phyloP scores from a whole-genome alignment of 2,797 vertebrate genomes.

The Leptodactylus fallax region DNA sequence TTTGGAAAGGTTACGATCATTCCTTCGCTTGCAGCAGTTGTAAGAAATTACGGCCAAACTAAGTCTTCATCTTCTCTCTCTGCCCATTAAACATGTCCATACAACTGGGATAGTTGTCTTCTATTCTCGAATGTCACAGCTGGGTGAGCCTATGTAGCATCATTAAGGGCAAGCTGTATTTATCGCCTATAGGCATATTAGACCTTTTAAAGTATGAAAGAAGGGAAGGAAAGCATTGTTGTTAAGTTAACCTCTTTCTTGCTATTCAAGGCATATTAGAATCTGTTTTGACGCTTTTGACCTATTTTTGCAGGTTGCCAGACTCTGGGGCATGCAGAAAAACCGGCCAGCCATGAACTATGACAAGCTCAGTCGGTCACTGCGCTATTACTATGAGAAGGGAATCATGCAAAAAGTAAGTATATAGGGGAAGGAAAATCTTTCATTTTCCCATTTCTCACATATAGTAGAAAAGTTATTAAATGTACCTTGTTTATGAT shows the following conservation, averaged over 20 bases:
- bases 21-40: background rate
- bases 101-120: background rate
- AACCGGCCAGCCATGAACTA: conserved; percentile 99
- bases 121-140: conserved; percentile 28
- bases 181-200: conserved; percentile 4
- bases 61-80: background rate
- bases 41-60: background rate
- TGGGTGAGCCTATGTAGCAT: background rate
- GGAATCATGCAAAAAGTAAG: conserved; percentile 99
- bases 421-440: background rate
- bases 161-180: background rate
- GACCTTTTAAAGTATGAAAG: conserved; percentile 17
- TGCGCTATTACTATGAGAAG: conserved; percentile 99
- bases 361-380: conserved; percentile 97
- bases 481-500: no score
- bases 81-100: background rate
- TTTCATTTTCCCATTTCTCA: no score
- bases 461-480: no score
- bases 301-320: conserved; percentile 83
- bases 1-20: background rate
- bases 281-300: conserved; percentile 13
- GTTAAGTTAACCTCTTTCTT: conserved; percentile 25
- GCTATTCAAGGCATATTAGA: background rate
- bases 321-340: conserved; percentile 99
- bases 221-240: background rate